A percentile compares a stretch with the other conserved stretches of the same genome.
These are phyloP conservation scores for Yponomeuta plumbellus DNA, from an alignment of 2,888 invertebrate species.

Conservation along the genomic window DNA sequence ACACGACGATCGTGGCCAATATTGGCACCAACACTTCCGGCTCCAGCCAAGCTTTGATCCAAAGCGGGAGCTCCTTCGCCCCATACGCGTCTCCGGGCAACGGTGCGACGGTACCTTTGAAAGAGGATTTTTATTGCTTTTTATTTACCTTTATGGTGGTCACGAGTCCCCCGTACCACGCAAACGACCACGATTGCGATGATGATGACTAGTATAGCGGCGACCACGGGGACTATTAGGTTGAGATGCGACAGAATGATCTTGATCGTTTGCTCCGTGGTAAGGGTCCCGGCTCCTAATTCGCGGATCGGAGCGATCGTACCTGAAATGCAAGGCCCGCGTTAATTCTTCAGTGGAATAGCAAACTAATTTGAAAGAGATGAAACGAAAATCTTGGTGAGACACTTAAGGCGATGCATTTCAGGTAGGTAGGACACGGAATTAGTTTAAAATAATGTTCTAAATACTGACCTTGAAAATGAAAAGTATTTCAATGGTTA, in stretches of 20 bases:
- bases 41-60: conserved; percentile 92
- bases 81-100: conserved; percentile 78
- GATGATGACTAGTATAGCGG: conserved; percentile 93
- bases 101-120: conserved; percentile 87
- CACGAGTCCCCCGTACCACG: conserved; percentile 90
- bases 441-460: neutral
- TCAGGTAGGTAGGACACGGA: conserved; percentile 51
- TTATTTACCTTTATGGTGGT: conserved; percentile 87
- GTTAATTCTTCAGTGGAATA: conserved; percentile 20
- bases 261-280: conserved; percentile 89
- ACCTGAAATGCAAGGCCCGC: conserved; percentile 85
- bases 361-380: neutral
- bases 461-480: too few relatives aligned
- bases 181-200: conserved; percentile 95
- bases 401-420: conserved; percentile 59
- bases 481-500: too few relatives aligned
- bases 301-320: conserved; percentile 93
- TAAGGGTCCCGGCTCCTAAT: conserved; percentile 80
- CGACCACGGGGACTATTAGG: conserved; percentile 95
- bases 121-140: conserved; percentile 27
- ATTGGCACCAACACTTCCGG: conserved; percentile 94
- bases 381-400: conserved; percentile 15
- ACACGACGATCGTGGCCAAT: conserved; percentile 91
- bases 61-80: conserved; percentile 77
- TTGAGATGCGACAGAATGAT: conserved; percentile 93